Evolutionary conservation across 2,113 vertebrate species (phyloP), one percentile per base, ranked within the genome.

Genomic region (Leucopternis melanops): DNA sequence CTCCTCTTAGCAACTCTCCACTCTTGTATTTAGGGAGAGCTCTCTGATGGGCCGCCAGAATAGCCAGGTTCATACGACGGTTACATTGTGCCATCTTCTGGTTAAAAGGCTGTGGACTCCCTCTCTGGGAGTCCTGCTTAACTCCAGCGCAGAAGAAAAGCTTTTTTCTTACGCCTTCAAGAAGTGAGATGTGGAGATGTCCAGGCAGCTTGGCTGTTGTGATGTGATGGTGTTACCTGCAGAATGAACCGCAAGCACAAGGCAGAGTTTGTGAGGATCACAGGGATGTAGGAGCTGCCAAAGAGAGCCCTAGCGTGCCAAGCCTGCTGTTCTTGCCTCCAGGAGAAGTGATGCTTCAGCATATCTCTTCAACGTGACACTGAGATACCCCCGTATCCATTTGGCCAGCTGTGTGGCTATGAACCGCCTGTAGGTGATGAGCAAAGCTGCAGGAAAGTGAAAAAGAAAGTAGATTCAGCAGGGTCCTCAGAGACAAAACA

Each of bases 41-140:
- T 34, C 5, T 1, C 40, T 10, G 62, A n/a, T 21, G 69, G 86
- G 18, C 45, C 0, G 13, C 59, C 32, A 27, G 26, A 80, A 45
- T 5, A 75, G 62, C 34, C 86, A 36, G 58, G 66, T 81, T 95
- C 94, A 81, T 93, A 90, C n/a, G 45, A 58, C 67, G 94, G 97
- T 96, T 86, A 22, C 84, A 94, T 96, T 97, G 95, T 97, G 97
- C 97, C 97, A 97, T 96, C 97, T 97, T 97, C 97, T 97, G 97
- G 97, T 81, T 97, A 83, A 77, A 77, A 97, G 74, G 45, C 55
- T 91, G 86, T 73, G 94, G 89, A 55, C 58, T 96, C 83, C 52
- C 49, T 72, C n/a, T 85, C 81, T 1, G 2, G 32, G 45, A 85
- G 40, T 36, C 58, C 52, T 78, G 71, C 27, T 57, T 71, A 52